Conservation (phyloP, 2,797 vertebrate species). For the Poecilia picta region DNA sequence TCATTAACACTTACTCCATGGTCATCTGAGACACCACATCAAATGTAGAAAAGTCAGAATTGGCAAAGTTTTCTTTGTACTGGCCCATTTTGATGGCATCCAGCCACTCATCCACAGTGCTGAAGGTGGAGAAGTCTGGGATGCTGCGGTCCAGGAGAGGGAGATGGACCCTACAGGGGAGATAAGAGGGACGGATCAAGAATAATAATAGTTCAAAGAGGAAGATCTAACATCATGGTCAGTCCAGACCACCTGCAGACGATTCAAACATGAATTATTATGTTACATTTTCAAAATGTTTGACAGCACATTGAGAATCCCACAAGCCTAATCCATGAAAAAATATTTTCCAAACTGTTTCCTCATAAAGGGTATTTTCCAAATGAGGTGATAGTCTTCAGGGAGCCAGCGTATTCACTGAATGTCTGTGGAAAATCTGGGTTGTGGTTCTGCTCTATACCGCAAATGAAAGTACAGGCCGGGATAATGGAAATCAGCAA, state of each 20-base stretch:
- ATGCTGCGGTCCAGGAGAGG: constrained; percentile 96
- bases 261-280: constrained; percentile 60
- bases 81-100: constrained; percentile 99
- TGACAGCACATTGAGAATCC: constrained; percentile 37
- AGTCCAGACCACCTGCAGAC: constrained; percentile 54
- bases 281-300: constrained; percentile 46
- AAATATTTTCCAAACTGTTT: constrained; percentile 67
- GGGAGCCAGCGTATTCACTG: constrained; percentile 63
- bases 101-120: constrained; percentile 97
- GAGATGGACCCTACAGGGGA: constrained; percentile 88
- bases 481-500: constrained; percentile 69
- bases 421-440: constrained; percentile 73
- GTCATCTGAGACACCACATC: constrained; percentile 99
- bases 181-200: constrained; percentile 26
- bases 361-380: constrained; percentile 65
- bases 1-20: constrained; percentile 92
- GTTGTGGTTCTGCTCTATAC: constrained; percentile 40
- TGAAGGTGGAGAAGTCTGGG: constrained; percentile 98
- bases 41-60: constrained; percentile 90
- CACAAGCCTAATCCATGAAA: constrained; percentile 46
- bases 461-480: constrained; percentile 71
- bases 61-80: constrained; percentile 97
- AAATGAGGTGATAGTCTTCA: constrained; percentile 75
- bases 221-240: constrained; percentile 16
- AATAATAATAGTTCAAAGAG: constrained; percentile 10